Conservation (phyloP, 1,140 invertebrate genomes). For the Asobara japonica region DNA sequence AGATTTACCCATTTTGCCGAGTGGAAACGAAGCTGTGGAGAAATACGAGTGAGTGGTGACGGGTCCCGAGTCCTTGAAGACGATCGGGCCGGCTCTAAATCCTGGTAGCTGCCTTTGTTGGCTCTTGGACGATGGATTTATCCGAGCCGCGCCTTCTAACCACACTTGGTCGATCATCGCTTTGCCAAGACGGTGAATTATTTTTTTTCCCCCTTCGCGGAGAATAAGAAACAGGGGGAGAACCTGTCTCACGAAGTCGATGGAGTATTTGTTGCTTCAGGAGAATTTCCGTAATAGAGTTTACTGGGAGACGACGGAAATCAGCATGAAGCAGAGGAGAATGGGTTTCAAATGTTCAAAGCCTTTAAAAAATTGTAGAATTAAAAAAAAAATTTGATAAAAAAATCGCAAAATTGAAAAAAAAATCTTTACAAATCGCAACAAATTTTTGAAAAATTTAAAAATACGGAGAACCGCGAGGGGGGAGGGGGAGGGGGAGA, state of each 20-base stretch:
- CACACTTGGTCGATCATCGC: not conserved
- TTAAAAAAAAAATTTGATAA: too few relatives aligned
- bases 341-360: too few relatives aligned
- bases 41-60: conserved; percentile 18
- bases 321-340: too few relatives aligned
- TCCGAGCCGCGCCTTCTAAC: conserved; percentile 7
- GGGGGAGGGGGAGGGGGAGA: too few relatives aligned
- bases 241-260: not conserved
- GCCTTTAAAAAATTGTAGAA: too few relatives aligned
- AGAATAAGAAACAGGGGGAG: too few relatives aligned
- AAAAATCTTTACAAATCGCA: too few relatives aligned
- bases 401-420: too few relatives aligned
- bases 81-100: conserved; percentile 20
- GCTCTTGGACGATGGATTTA: conserved; percentile 12
- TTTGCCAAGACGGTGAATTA: not conserved
- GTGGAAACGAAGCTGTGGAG: not conserved
- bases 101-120: conserved; percentile 19
- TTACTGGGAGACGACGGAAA: too few relatives aligned
- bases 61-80: conserved; percentile 23
- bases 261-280: not conserved
- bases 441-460: too few relatives aligned
- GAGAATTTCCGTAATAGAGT: too few relatives aligned
- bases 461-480: too few relatives aligned
- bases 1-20: not conserved
- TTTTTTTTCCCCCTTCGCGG: not conserved